Conservation (phyloP, 2,888 invertebrate genomes). For the Elysia crispata region DNA sequence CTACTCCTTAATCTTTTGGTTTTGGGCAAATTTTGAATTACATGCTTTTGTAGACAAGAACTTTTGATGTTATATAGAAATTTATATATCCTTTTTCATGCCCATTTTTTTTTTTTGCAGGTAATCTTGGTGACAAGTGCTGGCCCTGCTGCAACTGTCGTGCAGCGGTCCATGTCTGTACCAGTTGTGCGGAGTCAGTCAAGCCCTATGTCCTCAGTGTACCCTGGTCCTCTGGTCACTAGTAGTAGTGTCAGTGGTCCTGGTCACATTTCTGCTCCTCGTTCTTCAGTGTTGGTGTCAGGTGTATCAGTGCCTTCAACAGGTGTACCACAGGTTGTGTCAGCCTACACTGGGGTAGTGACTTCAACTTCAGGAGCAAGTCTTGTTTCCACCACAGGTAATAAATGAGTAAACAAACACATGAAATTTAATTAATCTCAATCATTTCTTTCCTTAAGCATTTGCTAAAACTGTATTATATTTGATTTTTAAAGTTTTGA, state of each 20-base stretch:
- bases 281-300: constrained; percentile 60
- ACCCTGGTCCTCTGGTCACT: constrained; percentile 26
- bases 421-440: no score
- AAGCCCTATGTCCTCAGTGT: constrained; percentile 41
- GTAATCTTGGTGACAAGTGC: constrained; percentile 74
- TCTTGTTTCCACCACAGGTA: constrained; percentile 60
- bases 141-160: constrained; percentile 61
- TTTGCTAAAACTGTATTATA: no score
- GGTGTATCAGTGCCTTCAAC: constrained; percentile 50
- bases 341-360: constrained; percentile 62
- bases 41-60: no score
- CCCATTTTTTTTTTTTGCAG: constrained; percentile 51
- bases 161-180: constrained; percentile 68
- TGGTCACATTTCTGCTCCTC: constrained; percentile 24
- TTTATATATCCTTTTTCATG: background rate
- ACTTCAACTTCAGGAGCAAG: constrained; percentile 61
- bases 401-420: background rate
- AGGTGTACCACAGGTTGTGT: constrained; percentile 56
- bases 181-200: constrained; percentile 67
- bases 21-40: no score
- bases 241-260: constrained; percentile 28
- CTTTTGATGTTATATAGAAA: no score
- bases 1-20: no score
- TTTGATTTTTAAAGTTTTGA: no score
- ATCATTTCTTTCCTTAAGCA: no score